Evolutionary conservation across 64 coral and sea anemone species (phyloP).

Genomic region (Anthopleura sola): DNA sequence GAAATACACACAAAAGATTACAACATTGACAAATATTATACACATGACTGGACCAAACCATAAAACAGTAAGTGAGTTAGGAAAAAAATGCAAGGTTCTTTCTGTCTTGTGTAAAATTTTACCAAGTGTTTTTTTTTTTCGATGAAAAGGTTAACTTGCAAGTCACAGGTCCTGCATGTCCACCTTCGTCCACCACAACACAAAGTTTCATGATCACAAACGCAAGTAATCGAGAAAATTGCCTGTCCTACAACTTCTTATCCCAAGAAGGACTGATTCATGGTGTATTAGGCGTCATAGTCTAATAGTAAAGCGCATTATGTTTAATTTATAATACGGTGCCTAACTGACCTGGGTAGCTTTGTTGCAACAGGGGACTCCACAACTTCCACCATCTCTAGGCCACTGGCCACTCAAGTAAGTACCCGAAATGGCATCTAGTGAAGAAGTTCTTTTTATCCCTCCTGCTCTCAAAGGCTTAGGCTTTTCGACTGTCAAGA

Average conservation of each 20-base stretch:
- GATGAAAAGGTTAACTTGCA: constrained; percentile 10
- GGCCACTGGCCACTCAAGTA: constrained; percentile 98
- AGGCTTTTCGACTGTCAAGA: constrained; percentile 56
- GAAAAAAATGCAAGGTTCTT: not conserved
- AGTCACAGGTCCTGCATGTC: constrained; percentile 1
- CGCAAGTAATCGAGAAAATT: not conserved
- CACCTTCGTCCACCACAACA: not conserved
- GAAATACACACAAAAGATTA: not conserved
- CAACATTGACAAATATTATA: not conserved
- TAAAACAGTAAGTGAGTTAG: not conserved
- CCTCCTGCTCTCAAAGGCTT: constrained; percentile 57
- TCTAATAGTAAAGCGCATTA: constrained; percentile 3
- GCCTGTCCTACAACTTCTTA: not conserved
- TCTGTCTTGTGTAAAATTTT: not conserved
- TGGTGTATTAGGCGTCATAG: not conserved
- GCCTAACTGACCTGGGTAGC: constrained; percentile 88
- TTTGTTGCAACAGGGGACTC: constrained; percentile 77
- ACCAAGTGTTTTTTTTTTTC: not conserved
- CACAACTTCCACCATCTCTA: constrained; percentile 75
- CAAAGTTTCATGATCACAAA: not conserved
- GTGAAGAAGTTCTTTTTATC: constrained; percentile 84
- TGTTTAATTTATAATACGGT: constrained; percentile 58
- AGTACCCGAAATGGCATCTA: constrained; percentile 91
- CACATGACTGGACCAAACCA: not conserved
- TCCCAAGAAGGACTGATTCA: not conserved